Evolutionary conservation across 2,113 vertebrate genomes (phyloP).

Genomic region (Melanostigma gelatinosum): DNA sequence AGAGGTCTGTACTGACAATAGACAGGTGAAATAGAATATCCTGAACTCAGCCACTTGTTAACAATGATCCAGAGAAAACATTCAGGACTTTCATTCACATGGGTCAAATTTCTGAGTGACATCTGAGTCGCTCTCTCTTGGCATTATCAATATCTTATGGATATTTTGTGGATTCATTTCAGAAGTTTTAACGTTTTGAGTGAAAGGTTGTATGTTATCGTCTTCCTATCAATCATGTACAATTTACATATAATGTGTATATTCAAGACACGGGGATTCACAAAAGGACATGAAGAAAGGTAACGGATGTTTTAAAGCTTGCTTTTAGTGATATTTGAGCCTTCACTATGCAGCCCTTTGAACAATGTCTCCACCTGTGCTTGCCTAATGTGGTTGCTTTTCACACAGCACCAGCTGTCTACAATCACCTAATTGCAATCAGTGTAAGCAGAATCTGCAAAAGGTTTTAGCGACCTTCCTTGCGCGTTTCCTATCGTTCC

Average conservation of each 20-base stretch:
- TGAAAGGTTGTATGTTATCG: neutral
- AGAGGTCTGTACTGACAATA: neutral
- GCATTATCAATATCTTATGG: slow-evolving; percentile 11
- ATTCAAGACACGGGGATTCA: neutral
- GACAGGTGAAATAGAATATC: slow-evolving; percentile 41
- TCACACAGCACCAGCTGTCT: slow-evolving; percentile 56
- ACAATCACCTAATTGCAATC: slow-evolving; percentile 36
- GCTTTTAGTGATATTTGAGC: neutral
- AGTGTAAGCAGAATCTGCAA: neutral
- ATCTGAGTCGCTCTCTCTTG: slow-evolving; percentile 12
- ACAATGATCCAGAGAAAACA: slow-evolving; percentile 37
- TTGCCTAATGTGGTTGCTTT: slow-evolving; percentile 24
- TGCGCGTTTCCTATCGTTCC: neutral
- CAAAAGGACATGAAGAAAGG: neutral
- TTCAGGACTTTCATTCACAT: slow-evolving; percentile 31
- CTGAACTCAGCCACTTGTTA: slow-evolving; percentile 26
- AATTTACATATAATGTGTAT: neutral
- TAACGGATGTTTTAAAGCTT: neutral
- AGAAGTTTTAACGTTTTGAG: neutral
- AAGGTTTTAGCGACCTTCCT: neutral
- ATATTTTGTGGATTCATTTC: neutral
- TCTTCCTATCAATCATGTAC: neutral
- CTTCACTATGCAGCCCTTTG: neutral
- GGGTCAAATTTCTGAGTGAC: slow-evolving; percentile 30
- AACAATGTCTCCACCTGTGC: slow-evolving; percentile 28